Base-by-base conservation (phyloP, 2,797 vertebrate genomes). In the Arremon aurantiirostris region DNA sequence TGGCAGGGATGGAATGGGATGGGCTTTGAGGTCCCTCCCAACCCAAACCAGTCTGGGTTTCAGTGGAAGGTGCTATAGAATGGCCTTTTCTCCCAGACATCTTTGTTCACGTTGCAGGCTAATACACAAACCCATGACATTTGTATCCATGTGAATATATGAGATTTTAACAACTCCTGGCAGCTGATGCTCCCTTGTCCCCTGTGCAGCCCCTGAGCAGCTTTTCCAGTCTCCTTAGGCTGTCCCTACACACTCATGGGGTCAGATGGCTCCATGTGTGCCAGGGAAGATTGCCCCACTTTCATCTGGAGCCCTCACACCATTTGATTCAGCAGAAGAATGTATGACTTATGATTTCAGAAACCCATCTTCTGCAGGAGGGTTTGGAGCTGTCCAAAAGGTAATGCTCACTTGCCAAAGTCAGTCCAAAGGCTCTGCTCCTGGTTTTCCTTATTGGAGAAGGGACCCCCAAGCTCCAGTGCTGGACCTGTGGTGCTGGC, bases 281-380 rank as follows among this genome's bases (percentile, higher is more conserved):
- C 39, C 12, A 4, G 37, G 30, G 59, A 4, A 42, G 26, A 9
- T 69, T 26, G 15, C n/a, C 71, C 19, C 8, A 2, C 11, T 56
- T 18, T 6, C 44, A 55, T 52, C 44, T 34, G 47, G 37, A 57
- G 26, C 65, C n/a, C 19, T 81, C 11, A 1, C 3, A 6, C 44
- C 3, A 0, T 12, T 47, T 21, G 16, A 26, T 64, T n/a, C 8
- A 6, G 22, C 46, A 53, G 44, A 18, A 70, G 37, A 59, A 27
- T 3, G 1, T 14, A 13, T 4, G 19, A 9, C 1, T 37, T 17
- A 4, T 0, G 11, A n/a, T 44, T 87, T 71, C 32, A 28, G 57
- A 30, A 82, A 35, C 23, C 27, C 39, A 10, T 1, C n/a, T 27
- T 32, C 49, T 59, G n/a, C 53, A 11, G 22, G 27, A 79, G 27